Evolutionary conservation across 1,140 invertebrate genomes (phyloP).

Genomic region (Drosophila parabipectinata): DNA sequence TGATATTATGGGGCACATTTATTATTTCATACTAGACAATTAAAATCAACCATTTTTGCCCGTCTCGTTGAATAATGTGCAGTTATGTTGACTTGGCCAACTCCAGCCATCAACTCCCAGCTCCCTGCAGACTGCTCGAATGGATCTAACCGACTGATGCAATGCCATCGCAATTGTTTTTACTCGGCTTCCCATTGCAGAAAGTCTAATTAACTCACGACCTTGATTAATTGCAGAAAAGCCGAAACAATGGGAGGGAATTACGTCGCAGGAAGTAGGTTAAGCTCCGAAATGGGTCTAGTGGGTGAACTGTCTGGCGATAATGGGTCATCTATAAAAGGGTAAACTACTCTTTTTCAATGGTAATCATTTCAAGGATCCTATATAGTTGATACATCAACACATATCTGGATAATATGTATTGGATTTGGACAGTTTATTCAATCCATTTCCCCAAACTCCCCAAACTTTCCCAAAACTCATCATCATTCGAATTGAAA

Average conservation of each 20-base stretch:
- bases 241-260: constrained; percentile 24
- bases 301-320: neutral
- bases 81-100: constrained; percentile 42
- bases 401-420: no score
- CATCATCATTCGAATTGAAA: neutral
- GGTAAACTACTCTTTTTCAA: neutral
- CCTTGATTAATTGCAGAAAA: constrained; percentile 38
- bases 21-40: constrained; percentile 65
- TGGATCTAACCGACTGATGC: constrained; percentile 37
- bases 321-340: neutral
- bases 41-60: constrained; percentile 54
- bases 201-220: constrained; percentile 47
- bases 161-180: constrained; percentile 39
- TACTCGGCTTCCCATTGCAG: constrained; percentile 33
- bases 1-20: constrained; percentile 66
- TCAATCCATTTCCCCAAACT: constrained; percentile 4
- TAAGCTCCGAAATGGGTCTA: constrained; percentile 1
- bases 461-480: neutral
- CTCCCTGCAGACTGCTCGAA: neutral
- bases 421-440: neutral
- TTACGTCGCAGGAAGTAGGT: constrained; percentile 34
- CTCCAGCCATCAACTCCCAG: constrained; percentile 1
- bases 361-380: neutral
- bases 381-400: no score
- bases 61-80: constrained; percentile 51